phyloP scores from a whole-genome alignment of 2,888 invertebrate species.

The Strigamia maritima region DNA sequence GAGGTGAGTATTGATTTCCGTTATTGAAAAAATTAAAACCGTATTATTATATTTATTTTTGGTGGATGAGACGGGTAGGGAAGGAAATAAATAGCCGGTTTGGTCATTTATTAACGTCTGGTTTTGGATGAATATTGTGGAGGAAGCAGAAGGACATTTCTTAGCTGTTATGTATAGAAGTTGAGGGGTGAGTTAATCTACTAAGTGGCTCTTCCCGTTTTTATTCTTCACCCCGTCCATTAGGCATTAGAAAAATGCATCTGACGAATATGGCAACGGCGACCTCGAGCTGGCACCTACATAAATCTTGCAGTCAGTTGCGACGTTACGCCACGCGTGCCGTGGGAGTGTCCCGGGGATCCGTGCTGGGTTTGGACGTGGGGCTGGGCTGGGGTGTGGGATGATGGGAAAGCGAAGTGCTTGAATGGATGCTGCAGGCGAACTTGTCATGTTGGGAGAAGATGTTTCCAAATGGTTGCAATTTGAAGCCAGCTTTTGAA shows the following conservation, averaged over 20 bases:
- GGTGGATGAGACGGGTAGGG: background rate
- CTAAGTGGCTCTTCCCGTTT: background rate
- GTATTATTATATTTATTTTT: background rate
- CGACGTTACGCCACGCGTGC: background rate
- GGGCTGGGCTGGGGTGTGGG: background rate
- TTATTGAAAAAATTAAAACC: too few relatives aligned
- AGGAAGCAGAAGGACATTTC: background rate
- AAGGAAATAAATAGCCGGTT: too few relatives aligned
- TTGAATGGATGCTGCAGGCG: background rate
- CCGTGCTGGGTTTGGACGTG: background rate
- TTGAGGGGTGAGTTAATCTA: background rate
- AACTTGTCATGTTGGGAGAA: background rate
- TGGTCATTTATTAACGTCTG: background rate
- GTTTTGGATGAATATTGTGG: background rate
- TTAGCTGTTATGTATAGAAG: background rate
- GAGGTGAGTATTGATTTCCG: too few relatives aligned
- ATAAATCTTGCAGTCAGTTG: conserved; percentile 15
- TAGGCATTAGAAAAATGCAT: background rate
- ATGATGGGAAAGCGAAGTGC: background rate
- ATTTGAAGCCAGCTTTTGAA: conserved; percentile 26
- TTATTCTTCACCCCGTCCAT: background rate
- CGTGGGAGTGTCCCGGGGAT: background rate
- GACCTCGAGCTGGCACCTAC: background rate
- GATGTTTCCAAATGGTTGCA: conserved; percentile 33
- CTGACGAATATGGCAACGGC: conserved; percentile 22